Conservation (phyloP, 1,140 invertebrate genomes). For the Rhynchophorus ferrugineus region DNA sequence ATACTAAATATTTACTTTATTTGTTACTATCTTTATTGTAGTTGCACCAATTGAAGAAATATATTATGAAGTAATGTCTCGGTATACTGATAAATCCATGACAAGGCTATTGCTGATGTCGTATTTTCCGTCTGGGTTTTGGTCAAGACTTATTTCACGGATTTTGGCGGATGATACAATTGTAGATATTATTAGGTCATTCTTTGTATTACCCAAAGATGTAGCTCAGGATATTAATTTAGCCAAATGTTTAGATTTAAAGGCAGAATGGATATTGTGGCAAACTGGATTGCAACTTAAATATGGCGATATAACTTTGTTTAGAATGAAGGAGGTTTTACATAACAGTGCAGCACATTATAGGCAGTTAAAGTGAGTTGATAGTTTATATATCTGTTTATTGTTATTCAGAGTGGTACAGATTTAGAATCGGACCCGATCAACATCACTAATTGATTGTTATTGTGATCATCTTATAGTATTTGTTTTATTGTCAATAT, state of each 20-base stretch:
- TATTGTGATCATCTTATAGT: no score
- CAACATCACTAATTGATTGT: no score
- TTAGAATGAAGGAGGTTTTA: constrained; percentile 74
- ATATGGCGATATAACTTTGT: constrained; percentile 71
- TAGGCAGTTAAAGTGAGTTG: constrained; percentile 36
- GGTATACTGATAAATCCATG: constrained; percentile 42
- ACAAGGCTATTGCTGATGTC: constrained; percentile 78
- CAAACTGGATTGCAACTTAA: constrained; percentile 86
- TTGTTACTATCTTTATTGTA: constrained; percentile 3
- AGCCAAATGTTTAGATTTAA: constrained; percentile 53
- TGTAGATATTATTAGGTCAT: constrained; percentile 67
- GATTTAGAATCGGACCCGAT: no score
- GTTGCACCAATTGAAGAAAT: constrained; percentile 23
- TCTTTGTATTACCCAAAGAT: constrained; percentile 58
- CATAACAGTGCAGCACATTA: constrained; percentile 35
- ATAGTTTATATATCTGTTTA: constrained; percentile 3
- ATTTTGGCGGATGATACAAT: constrained; percentile 85
- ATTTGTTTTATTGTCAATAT: no score
- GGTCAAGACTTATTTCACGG: constrained; percentile 88
- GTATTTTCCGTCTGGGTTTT: constrained; percentile 97
- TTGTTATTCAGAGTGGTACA: constrained; percentile 6
- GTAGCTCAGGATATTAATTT: constrained; percentile 58
- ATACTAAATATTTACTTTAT: background rate
- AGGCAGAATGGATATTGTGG: constrained; percentile 92
- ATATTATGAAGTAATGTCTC: constrained; percentile 33